Evolutionary conservation across 2,797 vertebrate species (phyloP).

Genomic region (Hozukius guyotensis): DNA sequence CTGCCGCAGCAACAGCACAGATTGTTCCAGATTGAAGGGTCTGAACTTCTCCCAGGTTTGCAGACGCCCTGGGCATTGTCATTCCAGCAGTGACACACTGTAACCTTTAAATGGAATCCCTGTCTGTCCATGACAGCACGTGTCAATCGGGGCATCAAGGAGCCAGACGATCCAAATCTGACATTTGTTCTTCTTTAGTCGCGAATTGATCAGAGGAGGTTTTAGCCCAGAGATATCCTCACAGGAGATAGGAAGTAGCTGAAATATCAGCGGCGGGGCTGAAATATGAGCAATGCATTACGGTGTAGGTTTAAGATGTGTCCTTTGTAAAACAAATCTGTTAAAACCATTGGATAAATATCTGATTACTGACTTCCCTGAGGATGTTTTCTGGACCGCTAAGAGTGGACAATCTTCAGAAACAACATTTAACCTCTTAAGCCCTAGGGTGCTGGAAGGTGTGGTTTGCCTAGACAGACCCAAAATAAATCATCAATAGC

Average conservation of each 20-base stretch:
- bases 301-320: background rate
- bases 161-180: slow-evolving; percentile 71
- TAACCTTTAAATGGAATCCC: slow-evolving; percentile 80
- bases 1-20: slow-evolving; percentile 48
- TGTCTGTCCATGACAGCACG: slow-evolving; percentile 56
- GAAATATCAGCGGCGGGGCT: slow-evolving; percentile 41
- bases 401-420: background rate
- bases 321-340: slow-evolving; percentile 17
- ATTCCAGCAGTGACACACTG: slow-evolving; percentile 60
- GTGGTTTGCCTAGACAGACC: too few species aligned
- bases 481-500: too few species aligned
- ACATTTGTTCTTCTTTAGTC: slow-evolving; percentile 79
- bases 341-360: background rate
- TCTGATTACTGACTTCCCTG: background rate
- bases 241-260: slow-evolving; percentile 41
- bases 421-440: background rate
- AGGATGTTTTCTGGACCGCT: background rate
- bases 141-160: slow-evolving; percentile 59
- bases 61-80: slow-evolving; percentile 61
- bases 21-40: slow-evolving; percentile 62
- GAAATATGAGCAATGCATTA: slow-evolving; percentile 27
- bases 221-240: slow-evolving; percentile 49
- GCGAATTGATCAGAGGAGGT: slow-evolving; percentile 71
- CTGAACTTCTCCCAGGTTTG: slow-evolving; percentile 39
- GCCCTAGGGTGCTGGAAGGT: too few species aligned